phyloP scores from a whole-genome alignment of 2,888 invertebrate species.

The Brachylomia viminalis region DNA sequence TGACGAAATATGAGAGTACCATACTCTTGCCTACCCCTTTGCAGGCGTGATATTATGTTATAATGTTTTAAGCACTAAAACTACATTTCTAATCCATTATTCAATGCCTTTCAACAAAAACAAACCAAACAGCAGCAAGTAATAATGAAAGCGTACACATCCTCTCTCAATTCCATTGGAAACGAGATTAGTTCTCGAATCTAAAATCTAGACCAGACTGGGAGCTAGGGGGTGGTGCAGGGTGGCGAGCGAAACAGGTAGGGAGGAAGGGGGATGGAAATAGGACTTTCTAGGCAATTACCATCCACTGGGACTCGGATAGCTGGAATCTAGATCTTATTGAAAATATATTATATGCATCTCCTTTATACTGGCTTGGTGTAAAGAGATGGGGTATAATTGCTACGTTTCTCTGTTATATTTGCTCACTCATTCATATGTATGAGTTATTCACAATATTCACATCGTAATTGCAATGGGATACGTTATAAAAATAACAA shows the following conservation, averaged over 20 bases:
- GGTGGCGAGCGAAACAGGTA: constrained; percentile 66
- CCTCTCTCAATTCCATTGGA: constrained; percentile 69
- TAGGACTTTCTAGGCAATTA: constrained; percentile 87
- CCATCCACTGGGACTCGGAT: constrained; percentile 77
- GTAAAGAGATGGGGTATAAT: constrained; percentile 45
- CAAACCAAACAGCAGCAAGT: constrained; percentile 35
- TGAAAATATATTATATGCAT: constrained; percentile 69
- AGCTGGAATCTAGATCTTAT: constrained; percentile 71
- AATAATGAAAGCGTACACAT: constrained; percentile 62
- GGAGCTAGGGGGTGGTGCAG: constrained; percentile 60
- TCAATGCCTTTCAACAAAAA: constrained; percentile 11
- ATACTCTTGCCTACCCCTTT: no score
- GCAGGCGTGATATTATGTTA: background rate
- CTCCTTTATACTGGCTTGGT: constrained; percentile 55
- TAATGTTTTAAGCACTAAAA: background rate
- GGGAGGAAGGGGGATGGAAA: constrained; percentile 70
- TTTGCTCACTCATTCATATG: constrained; percentile 17
- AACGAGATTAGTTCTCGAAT: constrained; percentile 81
- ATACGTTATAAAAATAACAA: background rate
- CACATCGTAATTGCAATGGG: background rate
- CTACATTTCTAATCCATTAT: constrained; percentile 5
- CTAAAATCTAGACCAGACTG: constrained; percentile 79
- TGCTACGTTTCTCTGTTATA: constrained; percentile 37
- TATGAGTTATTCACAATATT: constrained; percentile 10
- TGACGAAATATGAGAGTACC: no score